Evolutionary conservation across 2,888 invertebrate species (phyloP).

Genomic region (Campopleginae sp.): DNA sequence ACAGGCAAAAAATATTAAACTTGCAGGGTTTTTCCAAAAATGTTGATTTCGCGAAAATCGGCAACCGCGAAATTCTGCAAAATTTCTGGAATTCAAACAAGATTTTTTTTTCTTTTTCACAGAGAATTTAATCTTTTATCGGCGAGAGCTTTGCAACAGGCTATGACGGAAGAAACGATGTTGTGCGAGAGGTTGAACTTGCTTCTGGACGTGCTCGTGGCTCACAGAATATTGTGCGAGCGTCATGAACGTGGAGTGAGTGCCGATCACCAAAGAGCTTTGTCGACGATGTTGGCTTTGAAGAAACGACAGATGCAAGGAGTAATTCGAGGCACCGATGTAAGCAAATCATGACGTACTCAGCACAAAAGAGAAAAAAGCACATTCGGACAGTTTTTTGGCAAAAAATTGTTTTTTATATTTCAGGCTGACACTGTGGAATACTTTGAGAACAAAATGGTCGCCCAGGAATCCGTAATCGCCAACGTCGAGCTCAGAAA

Average conservation of each 20-base stretch:
- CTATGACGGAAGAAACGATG: conserved; percentile 85
- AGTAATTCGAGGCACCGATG: conserved; percentile 87
- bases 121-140: conserved; percentile 85
- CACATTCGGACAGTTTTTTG: not conserved
- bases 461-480: conserved; percentile 87
- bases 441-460: conserved; percentile 87
- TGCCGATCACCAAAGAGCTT: conserved; percentile 87
- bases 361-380: not conserved
- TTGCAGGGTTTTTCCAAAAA: not conserved
- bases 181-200: conserved; percentile 86
- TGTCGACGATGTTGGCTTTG: conserved; percentile 87
- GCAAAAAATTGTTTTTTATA: conserved; percentile 14
- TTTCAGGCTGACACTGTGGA: conserved; percentile 87
- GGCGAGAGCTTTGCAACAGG: conserved; percentile 85
- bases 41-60: no score
- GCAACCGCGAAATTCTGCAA: not conserved
- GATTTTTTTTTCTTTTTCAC: conserved; percentile 65
- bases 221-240: conserved; percentile 87
- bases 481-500: conserved; percentile 87
- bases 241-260: conserved; percentile 87
- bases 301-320: conserved; percentile 88
- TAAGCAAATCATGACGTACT: conserved; percentile 78
- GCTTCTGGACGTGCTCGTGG: conserved; percentile 85
- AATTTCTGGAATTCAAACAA: no score
- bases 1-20: not conserved